Percentiles rank a stretch among this genome's conserved stretches.
These are phyloP conservation scores for Aptenodytes patagonicus DNA, from an alignment of 2,113 vertebrate genomes.

Conservation along the genomic window DNA sequence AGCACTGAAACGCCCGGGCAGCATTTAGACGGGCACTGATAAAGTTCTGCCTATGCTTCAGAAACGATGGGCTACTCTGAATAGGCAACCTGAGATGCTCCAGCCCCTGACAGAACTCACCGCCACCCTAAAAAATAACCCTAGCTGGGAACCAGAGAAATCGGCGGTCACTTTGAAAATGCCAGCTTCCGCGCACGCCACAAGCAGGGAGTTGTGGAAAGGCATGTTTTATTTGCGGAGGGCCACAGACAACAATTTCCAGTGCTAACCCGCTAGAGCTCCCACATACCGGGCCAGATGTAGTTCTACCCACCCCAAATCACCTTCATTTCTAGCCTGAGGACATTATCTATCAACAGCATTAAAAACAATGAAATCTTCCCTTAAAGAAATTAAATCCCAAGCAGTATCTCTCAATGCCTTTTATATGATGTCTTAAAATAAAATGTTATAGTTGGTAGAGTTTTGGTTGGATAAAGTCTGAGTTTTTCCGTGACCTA, in stretches of 20 bases:
- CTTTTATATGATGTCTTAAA: neutral
- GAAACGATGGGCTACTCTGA: neutral
- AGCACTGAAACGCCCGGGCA: accelerated
- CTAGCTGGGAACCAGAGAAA: neutral
- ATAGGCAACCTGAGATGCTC: neutral
- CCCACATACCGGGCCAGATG: neutral
- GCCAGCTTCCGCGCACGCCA: accelerated
- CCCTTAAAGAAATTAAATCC: neutral
- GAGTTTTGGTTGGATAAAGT: neutral
- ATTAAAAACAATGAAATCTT: neutral
- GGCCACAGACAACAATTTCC: neutral
- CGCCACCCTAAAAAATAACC: neutral
- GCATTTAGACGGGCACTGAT: accelerated
- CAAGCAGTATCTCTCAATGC: neutral
- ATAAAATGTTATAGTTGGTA: neutral
- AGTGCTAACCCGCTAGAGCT: neutral
- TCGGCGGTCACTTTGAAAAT: accelerated
- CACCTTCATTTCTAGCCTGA: neutral
- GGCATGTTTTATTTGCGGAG: accelerated
- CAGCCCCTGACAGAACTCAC: neutral
- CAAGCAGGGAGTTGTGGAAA: accelerated
- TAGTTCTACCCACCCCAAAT: neutral
- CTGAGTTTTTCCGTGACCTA: neutral
- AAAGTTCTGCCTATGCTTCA: accelerated
- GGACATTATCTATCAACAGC: neutral